These are phyloP conservation scores for Galerucella calmariensis DNA, from an alignment of 2,888 invertebrate species.

Conservation along the genomic window DNA sequence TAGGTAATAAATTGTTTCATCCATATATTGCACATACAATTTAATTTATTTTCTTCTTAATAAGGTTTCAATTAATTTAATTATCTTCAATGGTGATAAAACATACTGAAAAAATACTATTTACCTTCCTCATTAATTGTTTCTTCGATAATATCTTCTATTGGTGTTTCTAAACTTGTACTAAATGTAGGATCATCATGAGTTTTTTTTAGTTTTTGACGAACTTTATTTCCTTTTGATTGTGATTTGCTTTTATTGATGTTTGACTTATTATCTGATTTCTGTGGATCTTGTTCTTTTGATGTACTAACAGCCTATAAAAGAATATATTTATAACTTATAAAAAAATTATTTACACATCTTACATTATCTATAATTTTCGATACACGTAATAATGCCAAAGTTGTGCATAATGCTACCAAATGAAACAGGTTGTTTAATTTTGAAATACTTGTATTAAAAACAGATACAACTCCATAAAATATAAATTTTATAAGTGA, in stretches of 20 bases:
- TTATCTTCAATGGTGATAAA: no score
- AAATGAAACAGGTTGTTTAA: slow-evolving; percentile 17
- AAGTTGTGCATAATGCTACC: slow-evolving; percentile 44
- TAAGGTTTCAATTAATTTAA: no score
- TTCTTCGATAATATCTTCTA: slow-evolving; percentile 54
- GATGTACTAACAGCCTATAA: slow-evolving; percentile 27
- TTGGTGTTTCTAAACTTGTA: slow-evolving; percentile 50
- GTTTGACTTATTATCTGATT: slow-evolving; percentile 21
- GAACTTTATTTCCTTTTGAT: slow-evolving; percentile 37
- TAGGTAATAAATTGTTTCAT: no score
- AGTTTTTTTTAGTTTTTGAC: slow-evolving; percentile 43
- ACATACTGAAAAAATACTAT: not conserved
- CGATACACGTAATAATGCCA: slow-evolving; percentile 50
- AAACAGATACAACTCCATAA: slow-evolving; percentile 30
- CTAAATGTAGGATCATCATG: slow-evolving; percentile 49
- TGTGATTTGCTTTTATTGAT: slow-evolving; percentile 27
- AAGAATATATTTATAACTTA: slow-evolving; percentile 6
- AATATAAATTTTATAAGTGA: slow-evolving; percentile 36
- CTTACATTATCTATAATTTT: slow-evolving; percentile 53
- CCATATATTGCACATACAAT: no score
- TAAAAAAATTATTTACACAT: slow-evolving; percentile 20
- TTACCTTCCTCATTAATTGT: slow-evolving; percentile 44
- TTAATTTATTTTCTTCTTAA: no score
- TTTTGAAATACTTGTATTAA: slow-evolving; percentile 34
- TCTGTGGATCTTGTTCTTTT: slow-evolving; percentile 27